These are phyloP conservation scores for Drosophila parvula DNA, from an alignment of 1,140 invertebrate species.

Conservation along the genomic window DNA sequence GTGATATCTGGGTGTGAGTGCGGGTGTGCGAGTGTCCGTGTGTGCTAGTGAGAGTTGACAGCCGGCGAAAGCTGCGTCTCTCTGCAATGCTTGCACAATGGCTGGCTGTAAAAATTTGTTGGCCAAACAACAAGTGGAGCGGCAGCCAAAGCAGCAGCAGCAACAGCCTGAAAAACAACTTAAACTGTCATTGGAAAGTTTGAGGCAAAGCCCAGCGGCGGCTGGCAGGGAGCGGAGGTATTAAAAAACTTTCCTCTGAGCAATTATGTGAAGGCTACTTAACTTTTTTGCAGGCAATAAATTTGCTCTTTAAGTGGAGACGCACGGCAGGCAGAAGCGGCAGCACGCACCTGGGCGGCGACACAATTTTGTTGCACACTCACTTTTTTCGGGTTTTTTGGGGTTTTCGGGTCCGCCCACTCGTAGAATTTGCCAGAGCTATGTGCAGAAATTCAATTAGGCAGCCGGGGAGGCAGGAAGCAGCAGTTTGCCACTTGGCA, in stretches of 20 bases:
- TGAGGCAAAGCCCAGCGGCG: slow-evolving; percentile 44
- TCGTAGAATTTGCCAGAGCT: slow-evolving; percentile 39
- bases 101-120: slow-evolving; percentile 68
- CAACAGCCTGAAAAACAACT: slow-evolving; percentile 69
- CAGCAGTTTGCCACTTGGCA: slow-evolving; percentile 73
- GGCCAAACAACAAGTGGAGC: slow-evolving; percentile 75
- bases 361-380: slow-evolving; percentile 51
- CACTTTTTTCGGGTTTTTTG: slow-evolving; percentile 1
- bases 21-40: slow-evolving; percentile 7
- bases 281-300: slow-evolving; percentile 67
- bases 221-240: slow-evolving; percentile 54
- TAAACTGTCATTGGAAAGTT: slow-evolving; percentile 79
- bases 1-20: slow-evolving; percentile 12
- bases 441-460: slow-evolving; percentile 77
- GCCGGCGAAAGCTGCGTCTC: slow-evolving; percentile 38
- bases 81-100: slow-evolving; percentile 15
- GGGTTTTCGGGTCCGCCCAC: slow-evolving; percentile 23
- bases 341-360: slow-evolving; percentile 38
- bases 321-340: slow-evolving; percentile 1
- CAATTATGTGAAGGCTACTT: slow-evolving; percentile 70
- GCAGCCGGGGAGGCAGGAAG: slow-evolving; percentile 22
- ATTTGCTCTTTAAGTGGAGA: slow-evolving; percentile 45
- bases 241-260: slow-evolving; percentile 72
- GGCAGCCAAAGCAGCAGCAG: slow-evolving; percentile 38
- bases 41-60: slow-evolving; percentile 53